phyloP scores from a whole-genome alignment of 2,797 vertebrate genomes.

The Sebastes diploproa region DNA sequence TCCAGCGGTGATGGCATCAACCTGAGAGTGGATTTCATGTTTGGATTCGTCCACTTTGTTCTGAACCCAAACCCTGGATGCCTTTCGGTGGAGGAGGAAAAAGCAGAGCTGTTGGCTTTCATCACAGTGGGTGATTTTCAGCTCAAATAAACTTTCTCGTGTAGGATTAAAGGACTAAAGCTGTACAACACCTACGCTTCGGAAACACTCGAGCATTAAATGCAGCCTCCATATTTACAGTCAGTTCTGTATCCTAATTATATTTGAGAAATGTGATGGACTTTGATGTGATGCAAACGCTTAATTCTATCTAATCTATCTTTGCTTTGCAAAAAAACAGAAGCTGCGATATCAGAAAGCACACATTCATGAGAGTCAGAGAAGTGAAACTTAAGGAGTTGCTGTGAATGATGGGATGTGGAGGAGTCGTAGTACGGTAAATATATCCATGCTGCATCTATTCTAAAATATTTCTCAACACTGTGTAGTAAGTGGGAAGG shows the following conservation, averaged over 20 bases:
- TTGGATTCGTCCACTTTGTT: slow-evolving; percentile 99
- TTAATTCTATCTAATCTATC: slow-evolving; percentile 13
- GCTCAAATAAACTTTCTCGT: slow-evolving; percentile 53
- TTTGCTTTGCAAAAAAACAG: slow-evolving; percentile 18
- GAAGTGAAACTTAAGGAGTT: neutral
- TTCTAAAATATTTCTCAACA: slow-evolving; percentile 5
- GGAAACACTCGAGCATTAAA: slow-evolving; percentile 51
- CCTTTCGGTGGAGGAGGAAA: slow-evolving; percentile 81
- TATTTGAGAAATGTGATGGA: slow-evolving; percentile 40
- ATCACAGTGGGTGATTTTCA: slow-evolving; percentile 66
- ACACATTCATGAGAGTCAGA: neutral
- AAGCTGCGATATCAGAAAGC: slow-evolving; percentile 19
- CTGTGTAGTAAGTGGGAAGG: neutral
- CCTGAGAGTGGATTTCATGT: slow-evolving; percentile 99
- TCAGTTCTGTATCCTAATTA: slow-evolving; percentile 37
- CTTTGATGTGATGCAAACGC: slow-evolving; percentile 26
- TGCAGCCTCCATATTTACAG: slow-evolving; percentile 39
- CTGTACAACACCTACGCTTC: slow-evolving; percentile 46
- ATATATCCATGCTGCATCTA: neutral
- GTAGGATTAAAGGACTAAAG: slow-evolving; percentile 60
- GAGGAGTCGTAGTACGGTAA: neutral
- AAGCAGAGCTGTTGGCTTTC: slow-evolving; percentile 56
- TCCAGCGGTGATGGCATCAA: slow-evolving; percentile 98
- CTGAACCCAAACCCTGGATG: slow-evolving; percentile 98
- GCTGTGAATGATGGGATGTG: neutral